Evolutionary conservation across 2,888 invertebrate genomes (phyloP), one percentile per base, ranked within the genome.

Genomic region (Callinectes sapidus): DNA sequence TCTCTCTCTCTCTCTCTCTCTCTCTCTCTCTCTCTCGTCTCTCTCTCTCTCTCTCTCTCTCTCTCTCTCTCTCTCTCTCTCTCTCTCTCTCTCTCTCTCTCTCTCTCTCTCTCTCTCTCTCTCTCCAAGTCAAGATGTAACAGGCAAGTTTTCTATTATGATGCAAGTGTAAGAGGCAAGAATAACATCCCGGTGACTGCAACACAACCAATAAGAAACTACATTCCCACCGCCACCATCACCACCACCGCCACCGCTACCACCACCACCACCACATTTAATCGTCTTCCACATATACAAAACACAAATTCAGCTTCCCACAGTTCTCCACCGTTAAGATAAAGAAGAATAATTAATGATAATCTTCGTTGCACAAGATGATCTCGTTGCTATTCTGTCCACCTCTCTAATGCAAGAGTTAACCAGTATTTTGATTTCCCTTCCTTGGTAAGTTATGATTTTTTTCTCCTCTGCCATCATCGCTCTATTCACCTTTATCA

Each of bases 11-110:
- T 61, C 23, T 61, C 23, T 61, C 23, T 61, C 16, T 87, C 13
- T 87, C 1, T 35, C 39, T 87, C 71, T 71, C 71, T 28, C 71
- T 71, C 71, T 71, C 71, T 71, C 71, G n/a, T 71, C 71, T 71
- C 71, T 71, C 71, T 71, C 71, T 71, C 71, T 28, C 71, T 71
- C 71, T 28, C 71, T 71, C 71, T 77, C 77, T 77, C 77, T 87
- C 13, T 87, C 1, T 35, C 39, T 87, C 71, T 71, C 71, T 28
- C 71, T 71, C 71, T 71, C 71, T 71, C 71, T 71, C 71, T 71
- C 71, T 71, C 71, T 71, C 71, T 71, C 71, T 28, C 71, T 71
- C 71, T 28, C 71, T 71, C 71, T 77, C 77, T 77, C 77, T 77
- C 77, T 77, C 77, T 77, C 77, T 48, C 48, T 48, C 48, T 48